phyloP scores from a whole-genome alignment of 2,888 invertebrate species.

The Diarsia mendica region DNA sequence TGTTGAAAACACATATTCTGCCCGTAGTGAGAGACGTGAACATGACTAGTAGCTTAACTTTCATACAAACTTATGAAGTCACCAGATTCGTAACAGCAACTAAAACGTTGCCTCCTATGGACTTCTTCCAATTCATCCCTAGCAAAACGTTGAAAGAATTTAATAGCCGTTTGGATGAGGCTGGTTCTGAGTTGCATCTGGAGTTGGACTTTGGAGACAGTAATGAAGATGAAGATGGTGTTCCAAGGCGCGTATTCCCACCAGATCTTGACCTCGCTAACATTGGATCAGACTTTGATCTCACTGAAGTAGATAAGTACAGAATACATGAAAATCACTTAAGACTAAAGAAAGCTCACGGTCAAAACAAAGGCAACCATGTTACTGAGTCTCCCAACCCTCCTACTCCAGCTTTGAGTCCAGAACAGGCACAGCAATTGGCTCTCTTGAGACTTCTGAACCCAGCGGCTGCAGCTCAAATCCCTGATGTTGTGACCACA shows the following conservation, averaged over 20 bases:
- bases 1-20: slow-evolving; percentile 96
- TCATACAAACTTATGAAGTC: slow-evolving; percentile 97
- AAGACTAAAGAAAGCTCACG: slow-evolving; percentile 87
- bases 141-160: slow-evolving; percentile 96
- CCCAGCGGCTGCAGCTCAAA: slow-evolving; percentile 92
- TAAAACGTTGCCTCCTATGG: slow-evolving; percentile 96
- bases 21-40: slow-evolving; percentile 94
- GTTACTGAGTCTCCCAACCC: slow-evolving; percentile 88
- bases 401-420: slow-evolving; percentile 89
- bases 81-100: slow-evolving; percentile 97
- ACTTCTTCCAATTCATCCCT: slow-evolving; percentile 96
- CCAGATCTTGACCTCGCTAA: slow-evolving; percentile 93
- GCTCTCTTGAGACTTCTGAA: slow-evolving; percentile 93
- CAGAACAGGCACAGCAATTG: slow-evolving; percentile 94
- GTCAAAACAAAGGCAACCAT: slow-evolving; percentile 85
- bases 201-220: slow-evolving; percentile 96
- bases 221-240: slow-evolving; percentile 91
- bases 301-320: slow-evolving; percentile 92
- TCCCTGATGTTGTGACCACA: slow-evolving; percentile 93
- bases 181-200: slow-evolving; percentile 96
- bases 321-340: slow-evolving; percentile 88
- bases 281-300: slow-evolving; percentile 93
- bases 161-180: slow-evolving; percentile 96
- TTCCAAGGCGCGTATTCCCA: slow-evolving; percentile 89
- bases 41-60: slow-evolving; percentile 94